These are phyloP conservation scores for Anoura caudifer DNA, from an alignment of 2,113 vertebrate genomes.

Conservation along the genomic window DNA sequence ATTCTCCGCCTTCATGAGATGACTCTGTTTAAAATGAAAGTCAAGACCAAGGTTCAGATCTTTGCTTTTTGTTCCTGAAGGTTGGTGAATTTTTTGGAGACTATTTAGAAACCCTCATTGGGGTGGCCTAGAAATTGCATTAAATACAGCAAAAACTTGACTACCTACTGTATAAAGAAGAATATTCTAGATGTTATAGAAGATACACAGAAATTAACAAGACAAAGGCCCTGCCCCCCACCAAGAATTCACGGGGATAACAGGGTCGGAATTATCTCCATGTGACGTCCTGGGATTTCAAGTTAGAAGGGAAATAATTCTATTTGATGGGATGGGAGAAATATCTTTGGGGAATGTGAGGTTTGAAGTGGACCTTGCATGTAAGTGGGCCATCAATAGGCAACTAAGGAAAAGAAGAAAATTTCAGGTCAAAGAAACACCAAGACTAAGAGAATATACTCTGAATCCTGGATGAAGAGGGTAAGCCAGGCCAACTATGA, in stretches of 20 bases:
- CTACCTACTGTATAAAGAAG: neutral
- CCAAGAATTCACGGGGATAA: neutral
- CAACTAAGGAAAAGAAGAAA: neutral
- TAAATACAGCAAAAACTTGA: neutral
- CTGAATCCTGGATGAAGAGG: neutral
- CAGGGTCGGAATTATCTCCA: neutral
- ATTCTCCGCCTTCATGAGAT: neutral
- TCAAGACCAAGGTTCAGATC: neutral
- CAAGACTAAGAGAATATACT: neutral
- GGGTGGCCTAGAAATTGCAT: neutral
- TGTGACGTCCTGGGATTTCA: neutral
- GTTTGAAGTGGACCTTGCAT: neutral
- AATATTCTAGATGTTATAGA: neutral
- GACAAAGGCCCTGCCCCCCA: neutral
- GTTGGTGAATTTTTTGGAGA: neutral
- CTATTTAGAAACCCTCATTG: neutral
- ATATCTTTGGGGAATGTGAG: neutral
- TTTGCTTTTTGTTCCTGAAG: neutral
- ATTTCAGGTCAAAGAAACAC: neutral
- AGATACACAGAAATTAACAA: neutral
- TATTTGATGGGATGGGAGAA: neutral
- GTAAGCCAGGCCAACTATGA: neutral
- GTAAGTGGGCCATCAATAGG: neutral
- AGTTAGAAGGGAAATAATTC: neutral
- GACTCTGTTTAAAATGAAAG: constrained; percentile 6